Evolutionary conservation across 1,140 invertebrate genomes (phyloP).

Genomic region (Ips nitidus): DNA sequence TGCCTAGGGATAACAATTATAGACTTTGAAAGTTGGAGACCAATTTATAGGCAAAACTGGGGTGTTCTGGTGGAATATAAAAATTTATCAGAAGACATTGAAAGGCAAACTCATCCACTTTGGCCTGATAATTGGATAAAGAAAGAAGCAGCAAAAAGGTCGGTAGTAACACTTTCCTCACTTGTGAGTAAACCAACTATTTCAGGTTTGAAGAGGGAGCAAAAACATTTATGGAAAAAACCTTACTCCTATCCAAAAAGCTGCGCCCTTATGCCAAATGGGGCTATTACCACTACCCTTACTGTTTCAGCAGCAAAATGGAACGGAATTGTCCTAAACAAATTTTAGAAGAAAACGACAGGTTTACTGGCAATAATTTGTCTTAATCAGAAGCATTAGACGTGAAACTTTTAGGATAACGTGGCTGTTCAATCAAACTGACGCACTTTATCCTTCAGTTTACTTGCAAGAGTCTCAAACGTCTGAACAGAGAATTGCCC

Average conservation of each 20-base stretch:
- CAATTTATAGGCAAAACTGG: conserved; percentile 74
- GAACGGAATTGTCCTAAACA: conserved; percentile 60
- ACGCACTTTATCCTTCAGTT: conserved; percentile 65
- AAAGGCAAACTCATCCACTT: conserved; percentile 61
- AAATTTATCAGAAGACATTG: conserved; percentile 63
- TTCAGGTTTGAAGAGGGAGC: conserved; percentile 62
- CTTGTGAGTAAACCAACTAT: neutral
- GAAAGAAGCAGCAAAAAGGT: conserved; percentile 56
- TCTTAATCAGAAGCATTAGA: neutral
- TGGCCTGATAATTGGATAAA: conserved; percentile 58
- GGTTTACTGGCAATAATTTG: conserved; percentile 50
- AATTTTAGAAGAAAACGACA: conserved; percentile 63
- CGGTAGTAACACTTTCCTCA: neutral
- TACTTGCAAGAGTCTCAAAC: conserved; percentile 61
- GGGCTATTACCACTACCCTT: conserved; percentile 82
- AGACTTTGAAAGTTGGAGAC: conserved; percentile 83
- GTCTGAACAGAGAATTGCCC: conserved; percentile 52
- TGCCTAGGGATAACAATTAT: conserved; percentile 69
- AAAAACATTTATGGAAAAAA: conserved; percentile 66
- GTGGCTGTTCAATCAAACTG: conserved; percentile 67
- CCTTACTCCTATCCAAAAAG: conserved; percentile 62
- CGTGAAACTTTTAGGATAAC: conserved; percentile 56
- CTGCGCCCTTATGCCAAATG: conserved; percentile 68
- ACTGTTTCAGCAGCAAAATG: conserved; percentile 73
- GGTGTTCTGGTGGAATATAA: conserved; percentile 64